Conservation (phyloP, 2,113 vertebrate genomes). For the Apodemus speciosus region DNA sequence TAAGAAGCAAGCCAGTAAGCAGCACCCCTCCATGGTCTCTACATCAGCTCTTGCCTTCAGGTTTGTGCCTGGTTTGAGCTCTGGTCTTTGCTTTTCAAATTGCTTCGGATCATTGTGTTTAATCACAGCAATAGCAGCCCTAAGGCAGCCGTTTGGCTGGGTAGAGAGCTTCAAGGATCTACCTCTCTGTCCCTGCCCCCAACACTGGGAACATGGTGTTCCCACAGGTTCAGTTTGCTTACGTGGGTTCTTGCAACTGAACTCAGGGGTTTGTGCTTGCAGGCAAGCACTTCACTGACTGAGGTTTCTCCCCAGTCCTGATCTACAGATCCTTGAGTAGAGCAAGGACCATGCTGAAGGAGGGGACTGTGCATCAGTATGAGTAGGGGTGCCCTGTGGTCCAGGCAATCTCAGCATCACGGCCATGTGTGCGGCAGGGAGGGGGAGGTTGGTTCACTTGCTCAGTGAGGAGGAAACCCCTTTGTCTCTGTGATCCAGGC, state of each 20-base stretch:
- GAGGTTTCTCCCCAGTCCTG: not conserved
- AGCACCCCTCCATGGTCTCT: not conserved
- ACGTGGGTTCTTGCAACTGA: not conserved
- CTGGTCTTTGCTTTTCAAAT: not conserved
- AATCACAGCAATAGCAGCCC: not conserved
- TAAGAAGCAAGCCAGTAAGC: not conserved
- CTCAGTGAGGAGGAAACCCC: not conserved
- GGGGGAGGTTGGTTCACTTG: rapidly evolving
- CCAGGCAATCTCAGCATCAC: rapidly evolving
- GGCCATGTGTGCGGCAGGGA: not conserved
- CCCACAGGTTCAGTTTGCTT: not conserved
- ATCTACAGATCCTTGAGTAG: no score
- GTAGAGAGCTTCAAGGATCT: not conserved
- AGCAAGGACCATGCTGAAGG: not conserved
- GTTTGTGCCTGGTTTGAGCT: not conserved
- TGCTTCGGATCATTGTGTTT: not conserved
- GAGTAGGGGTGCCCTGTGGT: rapidly evolving
- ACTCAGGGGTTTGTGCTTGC: not conserved
- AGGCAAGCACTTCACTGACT: not conserved
- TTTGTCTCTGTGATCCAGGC: no score
- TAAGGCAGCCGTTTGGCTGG: not conserved
- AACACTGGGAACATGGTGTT: no score
- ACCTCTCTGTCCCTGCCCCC: not conserved
- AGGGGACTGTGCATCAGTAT: rapidly evolving
- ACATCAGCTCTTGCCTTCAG: not conserved